A percentile compares a stretch with the other conserved stretches of the same genome.
Conservation (phyloP, 2,888 invertebrate species). For the Lymantria monacha region DNA sequence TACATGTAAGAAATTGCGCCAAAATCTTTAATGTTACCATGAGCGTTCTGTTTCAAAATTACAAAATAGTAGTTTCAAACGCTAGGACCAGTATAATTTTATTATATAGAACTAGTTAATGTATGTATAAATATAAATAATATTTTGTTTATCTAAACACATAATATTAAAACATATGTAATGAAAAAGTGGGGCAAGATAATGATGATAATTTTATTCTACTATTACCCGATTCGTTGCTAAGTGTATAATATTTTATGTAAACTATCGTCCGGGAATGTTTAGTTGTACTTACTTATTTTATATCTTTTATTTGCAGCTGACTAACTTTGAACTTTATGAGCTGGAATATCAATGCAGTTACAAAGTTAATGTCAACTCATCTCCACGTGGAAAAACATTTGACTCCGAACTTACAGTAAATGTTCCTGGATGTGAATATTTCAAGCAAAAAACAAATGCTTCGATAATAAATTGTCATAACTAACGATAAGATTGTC, state of each 20-base stretch:
- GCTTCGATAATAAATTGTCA: slow-evolving; percentile 52
- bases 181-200: no score
- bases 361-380: slow-evolving; percentile 79
- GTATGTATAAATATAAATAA: no score
- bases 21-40: not conserved
- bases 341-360: slow-evolving; percentile 82
- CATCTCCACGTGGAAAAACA: slow-evolving; percentile 48
- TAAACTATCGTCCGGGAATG: no score
- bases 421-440: slow-evolving; percentile 77
- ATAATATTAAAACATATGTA: no score
- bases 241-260: no score
- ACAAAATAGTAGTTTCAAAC: not conserved
- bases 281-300: no score
- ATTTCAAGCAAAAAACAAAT: slow-evolving; percentile 66
- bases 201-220: no score
- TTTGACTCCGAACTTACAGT: slow-evolving; percentile 76
- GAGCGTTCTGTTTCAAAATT: not conserved
- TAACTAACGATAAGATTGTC: slow-evolving; percentile 17
- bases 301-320: slow-evolving; percentile 51
- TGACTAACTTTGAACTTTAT: slow-evolving; percentile 78
- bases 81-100: no score
- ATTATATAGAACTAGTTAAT: no score
- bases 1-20: slow-evolving; percentile 25
- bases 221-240: no score
- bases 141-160: no score